These are phyloP conservation scores for Pandion haliaetus DNA, from an alignment of 2,113 vertebrate genomes.

Conservation along the genomic window DNA sequence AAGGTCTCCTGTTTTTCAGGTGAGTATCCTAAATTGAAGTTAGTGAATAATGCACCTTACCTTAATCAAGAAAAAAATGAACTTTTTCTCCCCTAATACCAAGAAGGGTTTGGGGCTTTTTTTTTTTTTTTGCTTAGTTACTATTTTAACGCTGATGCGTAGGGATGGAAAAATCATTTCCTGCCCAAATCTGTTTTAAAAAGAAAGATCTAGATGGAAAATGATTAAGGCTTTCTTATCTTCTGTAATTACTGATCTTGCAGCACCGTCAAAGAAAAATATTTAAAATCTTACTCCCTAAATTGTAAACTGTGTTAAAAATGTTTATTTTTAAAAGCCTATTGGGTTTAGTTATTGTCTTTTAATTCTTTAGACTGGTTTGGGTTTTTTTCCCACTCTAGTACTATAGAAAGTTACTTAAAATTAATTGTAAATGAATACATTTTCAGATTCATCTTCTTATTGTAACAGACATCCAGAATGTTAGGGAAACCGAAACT, in stretches of 20 bases:
- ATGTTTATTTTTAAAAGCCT: background rate
- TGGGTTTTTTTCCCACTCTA: fast-evolving
- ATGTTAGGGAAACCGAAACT: background rate
- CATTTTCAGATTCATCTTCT: background rate
- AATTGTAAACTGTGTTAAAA: background rate
- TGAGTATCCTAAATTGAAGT: background rate
- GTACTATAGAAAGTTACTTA: background rate
- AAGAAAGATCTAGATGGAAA: background rate
- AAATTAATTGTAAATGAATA: background rate
- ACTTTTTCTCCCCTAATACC: background rate
- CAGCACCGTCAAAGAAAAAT: background rate
- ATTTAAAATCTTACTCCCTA: background rate
- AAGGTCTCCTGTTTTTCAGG: background rate
- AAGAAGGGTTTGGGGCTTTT: background rate
- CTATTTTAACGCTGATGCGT: background rate
- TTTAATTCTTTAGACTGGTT: background rate
- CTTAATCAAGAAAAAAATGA: background rate
- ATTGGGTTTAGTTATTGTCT: background rate
- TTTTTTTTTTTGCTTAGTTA: background rate
- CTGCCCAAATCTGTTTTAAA: background rate
- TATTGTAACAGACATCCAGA: background rate
- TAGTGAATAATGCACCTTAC: background rate
- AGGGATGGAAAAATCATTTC: background rate
- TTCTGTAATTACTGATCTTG: background rate
- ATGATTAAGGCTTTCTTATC: background rate